Conservation (phyloP, 2,888 invertebrate species). For the Nesidiocoris tenuis region DNA sequence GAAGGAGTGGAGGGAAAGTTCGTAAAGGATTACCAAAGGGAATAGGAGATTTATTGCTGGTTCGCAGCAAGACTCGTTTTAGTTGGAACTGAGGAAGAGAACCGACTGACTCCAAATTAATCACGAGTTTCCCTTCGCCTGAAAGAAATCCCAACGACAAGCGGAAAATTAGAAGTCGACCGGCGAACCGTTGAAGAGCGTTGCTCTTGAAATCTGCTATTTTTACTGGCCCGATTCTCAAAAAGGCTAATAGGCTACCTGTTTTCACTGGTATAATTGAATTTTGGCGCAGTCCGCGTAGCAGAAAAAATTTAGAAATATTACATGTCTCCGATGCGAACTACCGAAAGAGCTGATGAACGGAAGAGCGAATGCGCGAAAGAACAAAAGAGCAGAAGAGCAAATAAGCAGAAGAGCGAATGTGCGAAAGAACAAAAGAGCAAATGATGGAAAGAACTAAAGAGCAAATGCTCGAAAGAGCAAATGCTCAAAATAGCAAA, state of each 20-base stretch:
- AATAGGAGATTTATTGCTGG: constrained; percentile 8
- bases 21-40: constrained; percentile 11
- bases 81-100: background rate
- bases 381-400: no score
- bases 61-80: background rate
- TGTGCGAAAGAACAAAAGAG: no score
- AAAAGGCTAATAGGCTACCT: background rate
- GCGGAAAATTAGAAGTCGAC: background rate
- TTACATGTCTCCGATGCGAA: no score
- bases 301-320: no score
- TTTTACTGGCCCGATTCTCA: background rate
- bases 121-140: background rate
- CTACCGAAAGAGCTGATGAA: no score
- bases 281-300: no score
- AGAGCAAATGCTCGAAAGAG: no score
- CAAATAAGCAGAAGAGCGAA: no score
- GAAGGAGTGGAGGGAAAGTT: background rate
- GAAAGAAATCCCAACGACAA: background rate
- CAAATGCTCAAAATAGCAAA: no score
- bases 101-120: background rate
- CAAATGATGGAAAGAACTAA: no score
- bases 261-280: no score
- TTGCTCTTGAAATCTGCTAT: background rate
- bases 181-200: background rate
- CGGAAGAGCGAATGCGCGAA: no score